These are phyloP conservation scores for Strigamia transsilvanica DNA, from an alignment of 2,888 invertebrate species.

Conservation along the genomic window DNA sequence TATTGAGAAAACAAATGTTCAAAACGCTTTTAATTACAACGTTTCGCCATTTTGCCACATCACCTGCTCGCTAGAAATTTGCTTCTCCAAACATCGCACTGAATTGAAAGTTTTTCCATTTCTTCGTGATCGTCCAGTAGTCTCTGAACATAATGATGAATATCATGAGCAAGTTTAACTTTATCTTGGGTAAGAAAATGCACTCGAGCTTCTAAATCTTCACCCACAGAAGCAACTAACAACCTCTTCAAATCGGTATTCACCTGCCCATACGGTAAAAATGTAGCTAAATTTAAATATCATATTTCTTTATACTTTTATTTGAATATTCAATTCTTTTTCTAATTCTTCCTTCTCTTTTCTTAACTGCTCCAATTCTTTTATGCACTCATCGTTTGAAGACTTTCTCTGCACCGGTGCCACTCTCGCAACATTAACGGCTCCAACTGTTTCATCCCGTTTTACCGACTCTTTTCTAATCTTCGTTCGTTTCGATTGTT, in stretches of 20 bases:
- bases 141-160: constrained; percentile 85
- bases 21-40: background rate
- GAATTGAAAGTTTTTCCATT: constrained; percentile 90
- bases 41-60: background rate
- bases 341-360: constrained; percentile 77
- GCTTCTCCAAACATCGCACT: constrained; percentile 95
- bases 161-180: constrained; percentile 82
- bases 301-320: constrained; percentile 69
- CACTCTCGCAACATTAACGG: background rate
- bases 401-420: background rate
- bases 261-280: constrained; percentile 69
- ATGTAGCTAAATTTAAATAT: constrained; percentile 39
- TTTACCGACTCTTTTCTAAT: background rate
- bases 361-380: constrained; percentile 71
- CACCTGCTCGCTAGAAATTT: constrained; percentile 94
- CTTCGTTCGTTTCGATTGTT: background rate
- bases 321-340: constrained; percentile 85
- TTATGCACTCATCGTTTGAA: constrained; percentile 65
- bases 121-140: constrained; percentile 81
- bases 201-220: constrained; percentile 88
- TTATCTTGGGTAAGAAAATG: constrained; percentile 92
- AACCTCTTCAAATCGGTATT: constrained; percentile 92
- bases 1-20: constrained; percentile 62
- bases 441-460: background rate
- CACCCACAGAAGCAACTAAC: constrained; percentile 92